These are phyloP conservation scores for Drosophila setosimentum DNA, from an alignment of 2,888 invertebrate genomes.

Conservation along the genomic window DNA sequence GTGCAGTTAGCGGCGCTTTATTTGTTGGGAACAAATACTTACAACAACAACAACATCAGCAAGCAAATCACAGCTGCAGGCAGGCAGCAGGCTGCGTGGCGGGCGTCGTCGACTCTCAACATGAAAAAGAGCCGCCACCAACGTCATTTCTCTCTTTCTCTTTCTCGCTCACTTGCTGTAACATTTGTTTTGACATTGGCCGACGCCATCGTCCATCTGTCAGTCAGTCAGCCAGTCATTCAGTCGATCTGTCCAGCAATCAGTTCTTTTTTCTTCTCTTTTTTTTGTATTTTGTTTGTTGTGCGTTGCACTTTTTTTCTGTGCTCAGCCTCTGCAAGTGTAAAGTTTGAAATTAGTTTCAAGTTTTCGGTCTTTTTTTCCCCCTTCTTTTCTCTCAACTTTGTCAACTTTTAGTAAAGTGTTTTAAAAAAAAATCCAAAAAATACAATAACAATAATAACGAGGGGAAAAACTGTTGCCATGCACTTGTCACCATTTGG, in stretches of 20 bases:
- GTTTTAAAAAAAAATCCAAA: conserved; percentile 18
- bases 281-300: conserved; percentile 40
- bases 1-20: conserved; percentile 46
- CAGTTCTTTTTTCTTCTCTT: conserved; percentile 42
- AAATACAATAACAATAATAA: conserved; percentile 3
- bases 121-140: conserved; percentile 56
- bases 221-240: conserved; percentile 24
- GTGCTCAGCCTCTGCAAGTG: conserved; percentile 39
- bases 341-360: conserved; percentile 78
- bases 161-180: conserved; percentile 35
- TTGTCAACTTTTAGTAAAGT: conserved; percentile 51
- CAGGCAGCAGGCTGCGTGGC: conserved; percentile 51
- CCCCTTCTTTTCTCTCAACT: background rate
- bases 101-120: conserved; percentile 53
- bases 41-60: conserved; percentile 43
- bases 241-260: conserved; percentile 47
- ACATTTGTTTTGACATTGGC: conserved; percentile 64
- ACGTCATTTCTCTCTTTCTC: background rate
- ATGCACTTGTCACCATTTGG: conserved; percentile 50
- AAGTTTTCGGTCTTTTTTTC: conserved; percentile 50
- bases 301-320: conserved; percentile 46
- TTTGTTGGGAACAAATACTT: conserved; percentile 76
- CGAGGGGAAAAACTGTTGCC: conserved; percentile 18
- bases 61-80: conserved; percentile 65
- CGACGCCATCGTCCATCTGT: conserved; percentile 34